These are phyloP conservation scores for Drosophila miranda DNA, from an alignment of 1,140 invertebrate species.

Conservation along the genomic window DNA sequence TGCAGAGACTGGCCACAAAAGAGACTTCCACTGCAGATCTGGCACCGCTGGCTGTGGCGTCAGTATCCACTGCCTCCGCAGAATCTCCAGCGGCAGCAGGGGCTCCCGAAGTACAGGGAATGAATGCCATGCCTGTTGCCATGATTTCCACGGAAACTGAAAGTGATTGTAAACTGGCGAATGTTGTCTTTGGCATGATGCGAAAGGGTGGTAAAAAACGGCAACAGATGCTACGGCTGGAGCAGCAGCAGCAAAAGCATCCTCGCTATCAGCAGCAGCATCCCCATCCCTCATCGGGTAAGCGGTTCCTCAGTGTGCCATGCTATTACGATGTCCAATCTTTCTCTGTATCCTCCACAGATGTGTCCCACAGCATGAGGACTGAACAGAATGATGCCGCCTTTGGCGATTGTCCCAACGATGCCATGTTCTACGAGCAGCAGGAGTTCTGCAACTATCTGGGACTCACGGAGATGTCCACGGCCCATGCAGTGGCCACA, in stretches of 20 bases:
- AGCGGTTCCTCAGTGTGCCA: too few relatives aligned
- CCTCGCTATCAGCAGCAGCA: too few relatives aligned
- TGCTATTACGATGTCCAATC: neutral
- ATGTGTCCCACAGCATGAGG: constrained; percentile 1
- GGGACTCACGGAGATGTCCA: constrained; percentile 70
- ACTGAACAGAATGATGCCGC: neutral
- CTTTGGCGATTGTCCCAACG: constrained; percentile 28
- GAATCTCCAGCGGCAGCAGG: too few relatives aligned
- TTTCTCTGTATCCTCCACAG: neutral
- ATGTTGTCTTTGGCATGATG: too few relatives aligned
- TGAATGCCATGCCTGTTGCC: too few relatives aligned
- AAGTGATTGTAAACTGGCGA: too few relatives aligned
- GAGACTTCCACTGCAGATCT: constrained; percentile 58
- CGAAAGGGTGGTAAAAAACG: too few relatives aligned
- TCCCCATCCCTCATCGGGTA: too few relatives aligned
- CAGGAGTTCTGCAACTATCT: constrained; percentile 80
- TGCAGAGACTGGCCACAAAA: constrained; percentile 22
- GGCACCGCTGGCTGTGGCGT: neutral
- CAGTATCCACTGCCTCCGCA: neutral
- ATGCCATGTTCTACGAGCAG: constrained; percentile 64
- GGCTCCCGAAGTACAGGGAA: too few relatives aligned
- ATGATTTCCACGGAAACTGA: too few relatives aligned
- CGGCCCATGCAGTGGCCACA: constrained; percentile 68
- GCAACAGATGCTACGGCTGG: too few relatives aligned
- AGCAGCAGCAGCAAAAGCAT: too few relatives aligned